Conservation (phyloP, 2,113 vertebrate genomes). For the Desmodus rotundus region DNA sequence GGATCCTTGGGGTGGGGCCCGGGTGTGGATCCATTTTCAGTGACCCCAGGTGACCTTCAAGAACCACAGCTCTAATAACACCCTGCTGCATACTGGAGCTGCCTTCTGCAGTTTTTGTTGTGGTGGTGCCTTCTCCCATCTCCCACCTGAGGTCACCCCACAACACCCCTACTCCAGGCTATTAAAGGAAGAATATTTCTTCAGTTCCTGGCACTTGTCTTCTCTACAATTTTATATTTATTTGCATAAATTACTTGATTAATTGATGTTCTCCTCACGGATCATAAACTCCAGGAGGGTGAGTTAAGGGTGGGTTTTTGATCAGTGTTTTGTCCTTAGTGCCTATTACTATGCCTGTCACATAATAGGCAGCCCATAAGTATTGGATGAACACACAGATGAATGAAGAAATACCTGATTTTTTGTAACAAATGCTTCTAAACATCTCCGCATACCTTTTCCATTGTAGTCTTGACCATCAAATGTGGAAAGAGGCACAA, state of each 20-base stretch:
- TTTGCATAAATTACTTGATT: neutral
- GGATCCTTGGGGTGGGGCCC: neutral
- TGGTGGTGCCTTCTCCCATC: rapidly evolving
- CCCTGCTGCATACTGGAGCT: rapidly evolving
- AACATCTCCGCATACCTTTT: neutral
- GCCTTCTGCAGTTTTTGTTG: rapidly evolving
- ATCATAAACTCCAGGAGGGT: neutral
- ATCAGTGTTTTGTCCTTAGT: neutral
- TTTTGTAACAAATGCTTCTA: neutral
- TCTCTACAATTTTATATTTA: neutral
- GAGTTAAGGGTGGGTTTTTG: neutral
- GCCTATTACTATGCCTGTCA: neutral
- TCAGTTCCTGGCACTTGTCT: neutral
- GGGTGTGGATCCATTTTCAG: neutral
- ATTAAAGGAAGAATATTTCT: neutral
- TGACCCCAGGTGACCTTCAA: neutral
- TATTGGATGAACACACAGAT: neutral
- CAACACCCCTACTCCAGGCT: neutral
- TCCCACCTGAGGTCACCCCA: no score
- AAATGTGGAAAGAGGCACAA: neutral
- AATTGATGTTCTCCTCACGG: neutral
- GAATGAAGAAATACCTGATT: neutral
- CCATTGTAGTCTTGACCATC: neutral
- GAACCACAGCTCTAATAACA: rapidly evolving
- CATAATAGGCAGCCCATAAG: neutral